phyloP scores from a whole-genome alignment of 2,797 vertebrate species.

The Orientallactaga sibirica region DNA sequence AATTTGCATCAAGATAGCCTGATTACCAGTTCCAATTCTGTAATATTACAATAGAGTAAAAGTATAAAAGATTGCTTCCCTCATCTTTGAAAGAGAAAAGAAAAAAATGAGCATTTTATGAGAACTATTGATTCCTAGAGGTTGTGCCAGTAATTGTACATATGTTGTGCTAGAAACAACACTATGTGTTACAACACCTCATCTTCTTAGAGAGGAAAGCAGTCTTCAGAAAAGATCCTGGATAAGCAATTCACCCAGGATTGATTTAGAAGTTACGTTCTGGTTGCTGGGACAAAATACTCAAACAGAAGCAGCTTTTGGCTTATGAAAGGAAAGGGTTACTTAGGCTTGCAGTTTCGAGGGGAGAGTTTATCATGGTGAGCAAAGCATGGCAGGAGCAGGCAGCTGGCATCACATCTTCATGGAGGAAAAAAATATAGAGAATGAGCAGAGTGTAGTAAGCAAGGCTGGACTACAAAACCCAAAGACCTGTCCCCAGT shows the following conservation, averaged over 20 bases:
- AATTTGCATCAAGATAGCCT: background rate
- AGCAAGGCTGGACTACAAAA: too few relatives aligned
- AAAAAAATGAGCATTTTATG: slow-evolving; percentile 21
- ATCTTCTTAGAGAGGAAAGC: slow-evolving; percentile 49
- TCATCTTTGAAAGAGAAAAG: slow-evolving; percentile 33
- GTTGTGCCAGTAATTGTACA: slow-evolving; percentile 15
- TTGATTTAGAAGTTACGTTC: too few relatives aligned
- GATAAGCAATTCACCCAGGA: too few relatives aligned
- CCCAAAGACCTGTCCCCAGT: too few relatives aligned
- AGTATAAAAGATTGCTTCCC: background rate
- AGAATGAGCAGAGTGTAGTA: too few relatives aligned
- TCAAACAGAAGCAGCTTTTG: too few relatives aligned
- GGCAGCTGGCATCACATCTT: too few relatives aligned
- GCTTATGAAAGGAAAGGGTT: background rate
- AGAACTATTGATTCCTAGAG: background rate
- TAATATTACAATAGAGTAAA: slow-evolving; percentile 11
- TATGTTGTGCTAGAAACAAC: background rate
- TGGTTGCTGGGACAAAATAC: too few relatives aligned
- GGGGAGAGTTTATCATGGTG: too few relatives aligned
- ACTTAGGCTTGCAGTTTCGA: too few relatives aligned
- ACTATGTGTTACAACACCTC: background rate
- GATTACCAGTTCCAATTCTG: background rate
- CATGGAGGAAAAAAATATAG: too few relatives aligned
- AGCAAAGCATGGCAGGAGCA: too few relatives aligned
- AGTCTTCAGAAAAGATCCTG: background rate